Conservation (phyloP, 2,113 vertebrate genomes). For the Morone chrysops region DNA sequence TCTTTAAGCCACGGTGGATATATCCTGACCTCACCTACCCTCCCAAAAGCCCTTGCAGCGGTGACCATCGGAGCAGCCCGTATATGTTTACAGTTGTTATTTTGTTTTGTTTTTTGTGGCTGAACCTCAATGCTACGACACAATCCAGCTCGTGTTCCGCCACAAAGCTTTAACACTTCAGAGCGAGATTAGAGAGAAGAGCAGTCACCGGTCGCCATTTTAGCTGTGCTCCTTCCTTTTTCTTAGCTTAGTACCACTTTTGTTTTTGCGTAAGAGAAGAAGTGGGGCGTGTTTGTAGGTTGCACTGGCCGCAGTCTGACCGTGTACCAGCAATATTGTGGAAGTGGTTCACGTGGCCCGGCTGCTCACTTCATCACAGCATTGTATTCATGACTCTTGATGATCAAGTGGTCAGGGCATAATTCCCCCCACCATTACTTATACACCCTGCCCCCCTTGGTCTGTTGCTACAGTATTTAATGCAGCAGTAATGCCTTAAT, state of each 20-base stretch:
- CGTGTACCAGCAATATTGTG: slow-evolving; percentile 19
- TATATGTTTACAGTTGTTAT: slow-evolving; percentile 33
- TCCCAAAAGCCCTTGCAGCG: neutral
- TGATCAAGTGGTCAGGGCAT: neutral
- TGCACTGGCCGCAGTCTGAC: neutral
- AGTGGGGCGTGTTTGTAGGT: neutral
- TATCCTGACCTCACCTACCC: no score
- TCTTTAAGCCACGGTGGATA: neutral
- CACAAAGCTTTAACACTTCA: slow-evolving; percentile 7
- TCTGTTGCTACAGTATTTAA: slow-evolving; percentile 2
- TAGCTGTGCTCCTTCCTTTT: neutral
- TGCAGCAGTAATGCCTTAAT: slow-evolving; percentile 45
- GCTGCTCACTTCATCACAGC: neutral
- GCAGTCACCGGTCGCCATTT: neutral
- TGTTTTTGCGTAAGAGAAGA: slow-evolving; percentile 18
- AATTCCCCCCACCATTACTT: neutral
- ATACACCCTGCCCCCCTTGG: neutral
- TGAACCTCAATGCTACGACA: neutral
- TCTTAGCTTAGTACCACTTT: slow-evolving; percentile 14
- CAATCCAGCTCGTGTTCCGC: slow-evolving; percentile 26
- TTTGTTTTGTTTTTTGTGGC: neutral
- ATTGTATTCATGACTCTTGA: neutral
- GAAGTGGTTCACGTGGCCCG: neutral
- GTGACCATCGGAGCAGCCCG: neutral
- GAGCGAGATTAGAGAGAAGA: slow-evolving; percentile 5